These are phyloP conservation scores for Gymnothorax javanicus DNA, from an alignment of 2,797 vertebrate species.

Conservation along the genomic window DNA sequence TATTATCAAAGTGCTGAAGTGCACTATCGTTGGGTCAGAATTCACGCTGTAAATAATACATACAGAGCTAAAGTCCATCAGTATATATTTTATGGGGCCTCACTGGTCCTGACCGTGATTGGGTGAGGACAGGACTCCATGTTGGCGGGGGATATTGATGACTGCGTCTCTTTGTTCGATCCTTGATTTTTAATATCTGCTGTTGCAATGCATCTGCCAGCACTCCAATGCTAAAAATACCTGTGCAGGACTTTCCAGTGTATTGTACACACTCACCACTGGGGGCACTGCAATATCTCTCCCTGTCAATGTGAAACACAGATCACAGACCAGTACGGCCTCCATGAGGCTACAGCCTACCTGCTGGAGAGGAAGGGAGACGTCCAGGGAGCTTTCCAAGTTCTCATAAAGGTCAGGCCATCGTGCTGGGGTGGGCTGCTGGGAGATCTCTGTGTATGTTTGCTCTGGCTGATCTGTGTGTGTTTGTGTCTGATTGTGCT, in stretches of 20 bases:
- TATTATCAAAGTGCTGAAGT: too few species aligned
- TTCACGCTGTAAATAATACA: too few species aligned
- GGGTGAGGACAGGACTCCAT: too few species aligned
- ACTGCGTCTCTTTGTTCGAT: background rate
- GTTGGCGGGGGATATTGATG: too few species aligned
- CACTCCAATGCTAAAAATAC: background rate
- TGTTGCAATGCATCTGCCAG: background rate
- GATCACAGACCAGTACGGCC: constrained; percentile 84
- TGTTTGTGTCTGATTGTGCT: background rate
- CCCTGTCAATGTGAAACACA: constrained; percentile 1
- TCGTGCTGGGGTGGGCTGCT: background rate
- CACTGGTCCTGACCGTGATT: too few species aligned
- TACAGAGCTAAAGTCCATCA: too few species aligned
- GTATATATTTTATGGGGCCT: too few species aligned
- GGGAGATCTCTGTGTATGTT: constrained; percentile 22
- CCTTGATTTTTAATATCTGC: background rate
- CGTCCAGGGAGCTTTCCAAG: constrained; percentile 83
- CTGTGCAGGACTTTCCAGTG: background rate
- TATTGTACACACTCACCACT: background rate
- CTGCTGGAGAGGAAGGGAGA: constrained; percentile 93
- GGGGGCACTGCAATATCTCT: background rate
- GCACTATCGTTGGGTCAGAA: too few species aligned
- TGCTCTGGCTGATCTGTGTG: background rate
- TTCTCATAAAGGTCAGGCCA: constrained; percentile 84
- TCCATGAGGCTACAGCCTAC: constrained; percentile 84